Base-by-base conservation (phyloP, 2,797 vertebrate species). In the Buceros bicornis region DNA sequence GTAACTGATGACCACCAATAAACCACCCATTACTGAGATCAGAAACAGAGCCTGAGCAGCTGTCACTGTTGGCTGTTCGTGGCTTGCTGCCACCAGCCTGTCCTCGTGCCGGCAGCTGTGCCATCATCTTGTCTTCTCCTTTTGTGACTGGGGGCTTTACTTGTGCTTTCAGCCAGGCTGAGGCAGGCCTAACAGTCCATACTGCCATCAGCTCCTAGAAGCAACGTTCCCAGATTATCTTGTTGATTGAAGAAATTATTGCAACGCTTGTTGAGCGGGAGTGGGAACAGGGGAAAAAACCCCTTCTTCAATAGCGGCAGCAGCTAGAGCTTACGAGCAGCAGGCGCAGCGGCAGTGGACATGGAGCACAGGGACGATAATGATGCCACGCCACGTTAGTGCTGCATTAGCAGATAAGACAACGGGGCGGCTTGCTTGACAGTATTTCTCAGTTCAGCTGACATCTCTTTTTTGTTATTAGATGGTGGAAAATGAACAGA, bases 331-430 rank as follows among this genome's bases (percentile, higher is more conserved):
- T 83, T 53, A 35, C 29, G 35, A 69, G 82, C 85, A 91, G 89
- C 84, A 67, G 82, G 82, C 53, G 2, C 45, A 64, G 86, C 20
- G 71, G 40, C 61, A 26, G 87, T 76, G 89, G 96, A 60, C 82
- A 2, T 3, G 37, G 64, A 76, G 67, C 15, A 53, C 28, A 47
- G 89, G 57, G 80, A 58, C 66, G 77, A 74, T 95, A 84, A 95
- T 67, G 91, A 64, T 95, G 91, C 93, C 80, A 26, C 56, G 85
- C 69, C 82, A 84, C 76, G 22, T 96, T 95, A 93, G 82, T 95
- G 89, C 89, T 94, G 94, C 82, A 70, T 93, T 96, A 94, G 91
- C 70, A 90, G 89, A 95, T 96, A 91, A 93, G 89, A 73, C 89
- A 88, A 73, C 4, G 0, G 82, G 70, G n/a, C 9, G 7, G 91